Base-by-base conservation (phyloP, 2,888 invertebrate species). In the Tachina fera region DNA sequence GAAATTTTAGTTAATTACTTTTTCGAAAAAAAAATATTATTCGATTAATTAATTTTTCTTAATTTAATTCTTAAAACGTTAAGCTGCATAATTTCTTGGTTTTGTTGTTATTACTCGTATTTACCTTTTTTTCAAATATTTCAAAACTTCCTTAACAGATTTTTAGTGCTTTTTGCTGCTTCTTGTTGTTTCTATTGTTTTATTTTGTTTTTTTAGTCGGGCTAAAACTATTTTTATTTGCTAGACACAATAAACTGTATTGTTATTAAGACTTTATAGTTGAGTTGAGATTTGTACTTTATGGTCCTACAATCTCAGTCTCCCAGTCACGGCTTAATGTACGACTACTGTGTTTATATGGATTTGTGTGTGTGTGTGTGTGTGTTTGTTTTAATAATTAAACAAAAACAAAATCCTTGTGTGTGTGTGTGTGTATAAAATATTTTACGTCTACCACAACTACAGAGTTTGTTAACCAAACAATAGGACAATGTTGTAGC, bases 401-500 rank as follows among this genome's bases (percentile, higher is more conserved):
- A 72, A 72, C 47, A 19, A 70, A 71, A 51, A 47, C 19, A 39
- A 47, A 47, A 31, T 67, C 19, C 22, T 3, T 61, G n/a, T 51
- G 8, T 45, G n/a, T 47, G 31, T 43, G 8, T 39, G 16, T 41
- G 9, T 43, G 43, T 58, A 22, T n/a, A n/a, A n/a, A n/a, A 61
- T 39, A 45, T 31, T 76, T 31, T 31, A 82, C 41, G 70, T 76
- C 70, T 61, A 63, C 76, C 70, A 70, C 63, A 76, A 76, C 77
- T 78, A 31, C 31, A 45, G 58, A 68, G 85, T 82, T 83, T 79
- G 82, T 76, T 86, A 71, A 79, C 75, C 83, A 83, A 86, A 86
- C 86, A 86, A 86, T 80, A 56, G 83, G 83, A 86, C 86, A 86
- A 83, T 86, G 76, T 76, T 83, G 79, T 86, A 83, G 39, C 83